Evolutionary conservation across 37 sponge, comb jelly and placozoan species (phyloP).

Genomic region (Amphimedon queenslandica): DNA sequence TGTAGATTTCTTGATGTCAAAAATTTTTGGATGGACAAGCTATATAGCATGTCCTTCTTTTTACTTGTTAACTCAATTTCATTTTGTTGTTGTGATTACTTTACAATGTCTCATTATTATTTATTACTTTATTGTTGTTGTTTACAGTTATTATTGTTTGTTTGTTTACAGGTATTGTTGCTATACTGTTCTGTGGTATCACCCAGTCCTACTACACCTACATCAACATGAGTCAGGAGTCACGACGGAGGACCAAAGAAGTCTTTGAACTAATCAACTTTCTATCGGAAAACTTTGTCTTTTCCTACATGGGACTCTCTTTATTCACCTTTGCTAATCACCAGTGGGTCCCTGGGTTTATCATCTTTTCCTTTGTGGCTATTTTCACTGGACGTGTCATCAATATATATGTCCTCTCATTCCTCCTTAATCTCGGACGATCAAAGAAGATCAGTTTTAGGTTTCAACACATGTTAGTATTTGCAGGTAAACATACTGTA

Average conservation of each 20-base stretch:
- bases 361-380: conserved; percentile 84
- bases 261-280: conserved; percentile 93
- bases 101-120: too few species aligned
- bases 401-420: conserved; percentile 84
- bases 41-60: too few species aligned
- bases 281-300: conserved; percentile 95
- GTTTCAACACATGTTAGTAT: conserved; percentile 94
- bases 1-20: too few species aligned
- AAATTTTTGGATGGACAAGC: too few species aligned
- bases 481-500: conserved; percentile 67
- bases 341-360: conserved; percentile 92
- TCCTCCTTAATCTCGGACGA: conserved; percentile 75
- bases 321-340: conserved; percentile 83
- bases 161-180: conserved; percentile 89
- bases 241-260: conserved; percentile 73
- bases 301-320: conserved; percentile 95
- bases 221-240: conserved; percentile 85
- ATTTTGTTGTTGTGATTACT: too few species aligned
- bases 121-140: too few species aligned
- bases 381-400: conserved; percentile 79
- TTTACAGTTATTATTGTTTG: not conserved
- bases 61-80: too few species aligned
- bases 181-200: conserved; percentile 93
- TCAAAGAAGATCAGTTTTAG: conserved; percentile 79
- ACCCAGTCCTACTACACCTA: conserved; percentile 96